Base-by-base conservation (phyloP, 1,140 invertebrate genomes). In the Microplitis demolitor region DNA sequence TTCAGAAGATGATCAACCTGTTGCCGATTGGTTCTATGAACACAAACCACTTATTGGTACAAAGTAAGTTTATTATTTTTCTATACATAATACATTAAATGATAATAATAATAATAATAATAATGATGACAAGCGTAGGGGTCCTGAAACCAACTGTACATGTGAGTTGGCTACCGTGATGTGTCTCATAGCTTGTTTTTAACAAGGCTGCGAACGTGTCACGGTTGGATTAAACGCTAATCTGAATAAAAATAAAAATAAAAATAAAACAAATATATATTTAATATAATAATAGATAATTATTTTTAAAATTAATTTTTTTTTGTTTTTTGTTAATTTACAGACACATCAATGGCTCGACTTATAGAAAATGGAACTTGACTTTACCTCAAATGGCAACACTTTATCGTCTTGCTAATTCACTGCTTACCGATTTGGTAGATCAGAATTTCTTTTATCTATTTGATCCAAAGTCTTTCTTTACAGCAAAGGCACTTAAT, bases 401-500 rank as follows among this genome's bases (percentile, higher is more conserved):
- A 3, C 87, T 99, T 35, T 99, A 99, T 86, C 91, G 98, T 76
- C 89, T 99, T 71, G 98, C 97, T 3, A 99, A 99, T 89, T 97
- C 98, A 83, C 88, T 99, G n/a, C 87, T 99, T 1, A 99, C 98
- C 13, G 98, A 99, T 89, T 90, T 99, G 54, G 96, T 99, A 0
- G 98, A 99, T 89, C 92, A 96, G 73, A 99, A 99, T 85, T 99
- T 98, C 84, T 99, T 99, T 87, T 99, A 99, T 85, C 88, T 99
- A 0, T 99, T 99, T 88, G 98, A 99, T 88, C 92, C 97, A 9
- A 99, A 99, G 85, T 99, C 98, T 78, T 99, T 99, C 85, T 99
- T 99, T 85, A 99, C 98, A 14, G 98, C 98, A 0, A 99, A 99
- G 88, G 98, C 98, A 8, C 87, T 99, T 13, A 99, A 99, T 82